A percentile compares a stretch with the other conserved stretches of the same genome.
These are phyloP conservation scores for Philotrypesis tridentata DNA, from an alignment of 1,140 invertebrate genomes.

Conservation along the genomic window DNA sequence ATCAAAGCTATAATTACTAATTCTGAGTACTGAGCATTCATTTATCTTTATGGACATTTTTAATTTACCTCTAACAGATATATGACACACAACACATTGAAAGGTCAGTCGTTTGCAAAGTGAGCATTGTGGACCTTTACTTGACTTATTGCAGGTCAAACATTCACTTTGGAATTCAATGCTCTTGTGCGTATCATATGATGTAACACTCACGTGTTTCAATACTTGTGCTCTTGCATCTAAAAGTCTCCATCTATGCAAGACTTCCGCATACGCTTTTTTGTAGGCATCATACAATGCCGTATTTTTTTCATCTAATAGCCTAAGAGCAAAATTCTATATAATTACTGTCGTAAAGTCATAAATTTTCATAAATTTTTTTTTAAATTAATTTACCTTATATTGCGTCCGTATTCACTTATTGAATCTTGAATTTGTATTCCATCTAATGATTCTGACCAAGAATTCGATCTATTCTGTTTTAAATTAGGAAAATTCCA, in stretches of 20 bases:
- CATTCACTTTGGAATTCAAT: constrained; percentile 88
- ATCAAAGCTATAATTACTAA: too few relatives aligned
- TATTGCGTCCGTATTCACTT: constrained; percentile 61
- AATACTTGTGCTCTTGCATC: constrained; percentile 87
- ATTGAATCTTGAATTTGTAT: constrained; percentile 71
- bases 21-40: background rate
- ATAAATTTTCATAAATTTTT: background rate
- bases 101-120: constrained; percentile 83
- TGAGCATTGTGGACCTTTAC: constrained; percentile 77
- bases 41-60: background rate
- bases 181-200: constrained; percentile 78
- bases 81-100: constrained; percentile 88
- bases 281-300: constrained; percentile 90
- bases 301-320: constrained; percentile 75
- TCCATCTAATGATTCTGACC: constrained; percentile 89
- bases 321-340: constrained; percentile 54
- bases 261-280: constrained; percentile 89
- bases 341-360: too few relatives aligned
- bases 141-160: constrained; percentile 78
- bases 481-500: constrained; percentile 83
- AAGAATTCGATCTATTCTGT: constrained; percentile 89
- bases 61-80: constrained; percentile 84
- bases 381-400: constrained; percentile 60
- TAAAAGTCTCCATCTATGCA: constrained; percentile 88
- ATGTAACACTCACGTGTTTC: constrained; percentile 81